A percentile compares a stretch with the other conserved stretches of the same genome.
Conservation (phyloP, 2,888 invertebrate species). For the Eupithecia exiguata region DNA sequence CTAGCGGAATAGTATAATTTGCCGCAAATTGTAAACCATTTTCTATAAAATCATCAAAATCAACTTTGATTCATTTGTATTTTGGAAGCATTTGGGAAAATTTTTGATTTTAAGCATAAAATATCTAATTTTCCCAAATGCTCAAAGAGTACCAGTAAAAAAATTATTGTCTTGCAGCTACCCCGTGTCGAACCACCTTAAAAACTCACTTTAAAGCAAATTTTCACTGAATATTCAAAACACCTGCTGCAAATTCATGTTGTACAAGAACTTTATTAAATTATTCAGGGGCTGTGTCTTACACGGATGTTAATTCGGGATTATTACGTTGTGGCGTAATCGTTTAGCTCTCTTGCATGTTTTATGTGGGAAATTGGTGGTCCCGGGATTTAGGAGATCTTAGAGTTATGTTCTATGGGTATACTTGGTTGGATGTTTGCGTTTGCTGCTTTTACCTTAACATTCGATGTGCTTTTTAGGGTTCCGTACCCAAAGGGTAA, state of each 20-base stretch:
- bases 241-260: conserved; percentile 19
- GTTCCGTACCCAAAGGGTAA: too few relatives aligned
- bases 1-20: too few relatives aligned
- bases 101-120: too few relatives aligned
- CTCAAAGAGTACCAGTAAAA: too few relatives aligned
- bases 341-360: conserved; percentile 31
- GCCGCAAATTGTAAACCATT: too few relatives aligned
- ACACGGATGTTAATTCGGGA: conserved; percentile 25
- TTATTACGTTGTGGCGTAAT: conserved; percentile 19
- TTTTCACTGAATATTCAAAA: conserved; percentile 21
- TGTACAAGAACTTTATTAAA: conserved; percentile 25
- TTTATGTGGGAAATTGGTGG: conserved; percentile 30
- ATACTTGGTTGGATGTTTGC: neutral
- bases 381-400: conserved; percentile 15
- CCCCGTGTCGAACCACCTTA: too few relatives aligned
- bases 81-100: too few relatives aligned
- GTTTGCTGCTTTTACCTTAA: too few relatives aligned
- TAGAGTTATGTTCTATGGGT: neutral
- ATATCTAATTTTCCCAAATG: too few relatives aligned
- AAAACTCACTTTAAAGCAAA: neutral
- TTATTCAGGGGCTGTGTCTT: conserved; percentile 27
- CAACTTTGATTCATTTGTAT: too few relatives aligned
- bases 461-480: neutral
- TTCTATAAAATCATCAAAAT: too few relatives aligned
- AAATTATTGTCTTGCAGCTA: too few relatives aligned